phyloP scores from a whole-genome alignment of 2,113 vertebrate species.

The Agapornis roseicollis region DNA sequence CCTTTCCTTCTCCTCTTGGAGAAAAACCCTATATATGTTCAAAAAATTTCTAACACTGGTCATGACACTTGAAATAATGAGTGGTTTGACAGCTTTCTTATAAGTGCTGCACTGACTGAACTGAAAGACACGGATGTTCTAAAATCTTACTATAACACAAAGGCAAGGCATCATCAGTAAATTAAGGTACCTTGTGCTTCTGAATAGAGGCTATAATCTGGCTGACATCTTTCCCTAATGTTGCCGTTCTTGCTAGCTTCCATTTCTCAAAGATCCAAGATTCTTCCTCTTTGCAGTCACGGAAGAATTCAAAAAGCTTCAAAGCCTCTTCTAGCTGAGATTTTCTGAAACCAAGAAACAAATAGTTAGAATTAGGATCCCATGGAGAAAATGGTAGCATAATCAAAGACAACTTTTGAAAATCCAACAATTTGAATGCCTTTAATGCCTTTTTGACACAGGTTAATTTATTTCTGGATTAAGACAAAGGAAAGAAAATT shows the following conservation, averaged over 20 bases:
- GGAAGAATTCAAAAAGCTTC: constrained; percentile 81
- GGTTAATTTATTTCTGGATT: background rate
- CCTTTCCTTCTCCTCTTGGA: background rate
- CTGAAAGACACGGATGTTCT: background rate
- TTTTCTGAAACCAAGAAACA: constrained; percentile 69
- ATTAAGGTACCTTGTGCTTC: constrained; percentile 83
- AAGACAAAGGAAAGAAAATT: background rate
- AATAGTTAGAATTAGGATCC: background rate
- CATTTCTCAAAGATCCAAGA: constrained; percentile 80
- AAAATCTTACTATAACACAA: background rate
- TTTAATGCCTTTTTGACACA: background rate
- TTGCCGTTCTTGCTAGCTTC: constrained; percentile 68
- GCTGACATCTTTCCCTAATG: constrained; percentile 76
- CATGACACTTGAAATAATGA: background rate
- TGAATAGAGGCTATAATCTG: constrained; percentile 78
- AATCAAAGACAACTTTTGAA: background rate
- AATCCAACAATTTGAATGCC: background rate
- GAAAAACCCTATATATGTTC: background rate
- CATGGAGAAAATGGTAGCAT: background rate
- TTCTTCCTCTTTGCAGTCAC: constrained; percentile 84
- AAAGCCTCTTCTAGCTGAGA: constrained; percentile 77
- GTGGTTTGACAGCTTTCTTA: background rate
- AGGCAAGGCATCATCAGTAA: background rate
- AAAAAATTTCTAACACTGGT: background rate
- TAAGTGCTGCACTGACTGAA: background rate